Percentiles rank a stretch among this genome's conserved stretches.
phyloP scores from a whole-genome alignment of 2,888 invertebrate species.

The Ashinkailepas kermadecensis region DNA sequence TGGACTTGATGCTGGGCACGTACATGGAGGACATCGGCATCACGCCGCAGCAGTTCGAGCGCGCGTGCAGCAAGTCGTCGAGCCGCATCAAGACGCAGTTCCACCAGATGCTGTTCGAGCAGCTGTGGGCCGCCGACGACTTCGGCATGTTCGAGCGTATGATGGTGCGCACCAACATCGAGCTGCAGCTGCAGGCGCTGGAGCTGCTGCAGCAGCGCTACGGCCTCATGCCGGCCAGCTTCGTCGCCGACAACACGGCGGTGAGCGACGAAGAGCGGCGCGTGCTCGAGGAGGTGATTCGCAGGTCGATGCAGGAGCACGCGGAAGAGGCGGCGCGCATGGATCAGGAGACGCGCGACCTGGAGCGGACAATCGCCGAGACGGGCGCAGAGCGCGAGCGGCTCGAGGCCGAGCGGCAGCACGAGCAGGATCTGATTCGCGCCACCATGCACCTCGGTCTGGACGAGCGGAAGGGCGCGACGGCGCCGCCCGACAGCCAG shows the following conservation, averaged over 20 bases:
- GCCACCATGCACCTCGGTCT: slow-evolving; percentile 37
- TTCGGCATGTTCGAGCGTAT: slow-evolving; percentile 79
- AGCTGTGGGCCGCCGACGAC: slow-evolving; percentile 90
- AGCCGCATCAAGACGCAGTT: slow-evolving; percentile 49
- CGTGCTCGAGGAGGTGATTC: slow-evolving; percentile 4
- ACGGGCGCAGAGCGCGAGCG: slow-evolving; percentile 41
- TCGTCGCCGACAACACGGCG: slow-evolving; percentile 39
- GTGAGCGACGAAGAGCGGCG: slow-evolving; percentile 20
- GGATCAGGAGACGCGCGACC: slow-evolving; percentile 34
- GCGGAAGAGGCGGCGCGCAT: slow-evolving; percentile 32
- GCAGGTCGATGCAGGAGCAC: slow-evolving; percentile 34
- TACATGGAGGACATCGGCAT: slow-evolving; percentile 91
- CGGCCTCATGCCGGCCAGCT: slow-evolving; percentile 56
- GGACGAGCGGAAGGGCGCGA: slow-evolving; percentile 31
- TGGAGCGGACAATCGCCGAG: slow-evolving; percentile 35
- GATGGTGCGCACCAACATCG: slow-evolving; percentile 89
- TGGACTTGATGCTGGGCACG: slow-evolving; percentile 81
- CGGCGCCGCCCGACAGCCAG: background rate
- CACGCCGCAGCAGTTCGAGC: slow-evolving; percentile 75
- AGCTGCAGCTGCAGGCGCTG: slow-evolving; percentile 78
- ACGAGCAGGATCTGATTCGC: slow-evolving; percentile 41
- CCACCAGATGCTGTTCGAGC: slow-evolving; percentile 56
- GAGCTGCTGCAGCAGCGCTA: slow-evolving; percentile 74
- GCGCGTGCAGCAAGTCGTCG: slow-evolving; percentile 53
- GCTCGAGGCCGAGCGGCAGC: slow-evolving; percentile 41